Percentiles rank a stretch among this genome's conserved stretches.
Conservation (phyloP, 2,888 invertebrate species). For the Bellardia pandia region DNA sequence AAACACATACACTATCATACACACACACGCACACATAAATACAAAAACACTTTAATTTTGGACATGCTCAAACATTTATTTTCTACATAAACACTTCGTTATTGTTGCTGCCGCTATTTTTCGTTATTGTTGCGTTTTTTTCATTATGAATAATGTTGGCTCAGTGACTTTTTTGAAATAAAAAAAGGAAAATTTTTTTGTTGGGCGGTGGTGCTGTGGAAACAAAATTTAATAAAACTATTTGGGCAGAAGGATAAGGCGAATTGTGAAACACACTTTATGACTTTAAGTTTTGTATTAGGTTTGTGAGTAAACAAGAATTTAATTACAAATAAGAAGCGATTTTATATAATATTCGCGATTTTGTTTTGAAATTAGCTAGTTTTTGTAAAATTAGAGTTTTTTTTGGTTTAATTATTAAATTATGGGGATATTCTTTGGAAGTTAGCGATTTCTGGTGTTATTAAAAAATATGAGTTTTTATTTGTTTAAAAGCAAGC, state of each 20-base stretch:
- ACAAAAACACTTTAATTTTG: constrained; percentile 23
- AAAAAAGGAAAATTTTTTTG: neutral
- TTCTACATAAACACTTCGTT: constrained; percentile 37
- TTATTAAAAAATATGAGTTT: too few species aligned
- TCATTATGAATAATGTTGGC: neutral
- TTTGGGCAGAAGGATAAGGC: neutral
- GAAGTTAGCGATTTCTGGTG: too few species aligned
- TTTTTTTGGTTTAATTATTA: too few species aligned
- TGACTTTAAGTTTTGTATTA: too few species aligned
- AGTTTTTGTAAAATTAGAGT: too few species aligned
- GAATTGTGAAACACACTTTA: neutral
- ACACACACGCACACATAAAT: neutral
- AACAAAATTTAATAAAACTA: neutral
- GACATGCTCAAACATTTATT: constrained; percentile 41
- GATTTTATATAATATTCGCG: too few species aligned
- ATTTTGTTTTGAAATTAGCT: too few species aligned
- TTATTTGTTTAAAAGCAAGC: too few species aligned
- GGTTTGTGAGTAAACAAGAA: too few species aligned
- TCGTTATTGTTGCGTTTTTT: neutral
- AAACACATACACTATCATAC: too few species aligned
- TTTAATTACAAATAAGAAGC: too few species aligned
- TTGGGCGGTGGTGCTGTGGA: neutral
- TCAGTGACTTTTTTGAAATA: constrained; percentile 16
- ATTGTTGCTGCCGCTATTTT: neutral
- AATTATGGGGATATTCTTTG: too few species aligned